A percentile compares a stretch with the other conserved stretches of the same genome.
phyloP scores from a whole-genome alignment of 2,797 vertebrate genomes.

The Neosilurus mollespiculum region DNA sequence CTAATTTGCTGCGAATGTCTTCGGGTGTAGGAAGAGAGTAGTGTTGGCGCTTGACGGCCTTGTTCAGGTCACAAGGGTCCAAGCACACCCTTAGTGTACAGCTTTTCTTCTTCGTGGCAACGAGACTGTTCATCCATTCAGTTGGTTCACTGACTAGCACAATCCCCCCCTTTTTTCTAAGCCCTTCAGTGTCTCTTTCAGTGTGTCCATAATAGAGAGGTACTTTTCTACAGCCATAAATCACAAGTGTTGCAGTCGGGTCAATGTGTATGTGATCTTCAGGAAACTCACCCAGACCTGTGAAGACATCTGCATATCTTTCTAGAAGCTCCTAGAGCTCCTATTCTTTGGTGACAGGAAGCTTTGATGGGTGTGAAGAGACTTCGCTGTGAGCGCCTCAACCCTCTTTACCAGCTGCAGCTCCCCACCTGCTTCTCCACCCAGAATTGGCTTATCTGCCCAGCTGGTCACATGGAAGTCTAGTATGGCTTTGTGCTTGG shows the following conservation, averaged over 20 bases:
- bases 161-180: background rate
- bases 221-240: slow-evolving; percentile 19
- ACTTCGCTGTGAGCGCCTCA: slow-evolving; percentile 6
- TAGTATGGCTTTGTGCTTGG: too few relatives aligned
- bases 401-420: slow-evolving; percentile 33
- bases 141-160: slow-evolving; percentile 11
- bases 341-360: slow-evolving; percentile 31
- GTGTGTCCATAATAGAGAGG: background rate
- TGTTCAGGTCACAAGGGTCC: slow-evolving; percentile 35
- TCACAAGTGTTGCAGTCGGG: background rate
- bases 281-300: slow-evolving; percentile 29
- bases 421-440: too few relatives aligned
- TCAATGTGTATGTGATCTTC: slow-evolving; percentile 34
- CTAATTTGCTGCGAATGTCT: slow-evolving; percentile 48
- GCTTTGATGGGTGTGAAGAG: too few relatives aligned
- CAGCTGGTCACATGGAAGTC: too few relatives aligned
- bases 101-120: slow-evolving; percentile 27
- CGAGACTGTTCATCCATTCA: slow-evolving; percentile 26
- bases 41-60: slow-evolving; percentile 33
- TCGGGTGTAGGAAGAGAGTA: slow-evolving; percentile 46
- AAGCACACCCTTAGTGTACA: slow-evolving; percentile 27
- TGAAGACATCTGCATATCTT: slow-evolving; percentile 18
- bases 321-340: slow-evolving; percentile 12
- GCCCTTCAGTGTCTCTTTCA: background rate
- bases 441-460: too few relatives aligned